Evolutionary conservation across 2,888 invertebrate species (phyloP), one percentile per base, ranked within the genome.

Genomic region (Hydriomena furcata): DNA sequence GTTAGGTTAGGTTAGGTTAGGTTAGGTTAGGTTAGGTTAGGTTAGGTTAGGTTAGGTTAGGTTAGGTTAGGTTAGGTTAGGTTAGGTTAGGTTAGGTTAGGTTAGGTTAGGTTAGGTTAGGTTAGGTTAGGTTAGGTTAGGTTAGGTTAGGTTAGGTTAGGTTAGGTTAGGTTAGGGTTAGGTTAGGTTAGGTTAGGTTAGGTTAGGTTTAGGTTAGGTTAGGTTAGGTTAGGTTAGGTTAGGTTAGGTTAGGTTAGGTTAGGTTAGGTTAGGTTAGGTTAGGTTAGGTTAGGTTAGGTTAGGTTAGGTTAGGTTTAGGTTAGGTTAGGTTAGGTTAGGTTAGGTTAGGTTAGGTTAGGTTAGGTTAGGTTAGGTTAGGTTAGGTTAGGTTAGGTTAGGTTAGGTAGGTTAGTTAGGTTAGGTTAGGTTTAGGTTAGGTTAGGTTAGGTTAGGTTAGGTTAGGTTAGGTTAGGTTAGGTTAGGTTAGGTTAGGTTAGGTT

Each of bases 401-500:
- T 2, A 28, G 28, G 28, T 21, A n/a, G n/a, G n/a, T n/a, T n/a
- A n/a, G n/a, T n/a, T 21, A 36, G 35, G 41, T 48, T 41, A 41
- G 41, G 41, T 41, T 36, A 48, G 38, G 46, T 46, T n/a, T n/a
- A n/a, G n/a, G n/a, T n/a, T n/a, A n/a, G n/a, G n/a, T n/a, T n/a
- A n/a, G n/a, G n/a, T n/a, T 37, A 45, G 37, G 37, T 45, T 45
- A 45, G 45, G 45, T 37, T 45, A 37, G 37, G 37, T 37, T 37
- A 45, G 45, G 37, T 45, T 37, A 45, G 37, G 37, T 45, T 25
- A 4, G 6, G 7, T 6, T 6, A 24, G 61, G 61, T 61, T 61
- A 61, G 61, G 61, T 61, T 61, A 61, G 61, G 61, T 61, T 61
- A 61, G 58, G 58, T 61, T 61, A 56, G 58, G 59, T 55, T 56